Conservation (phyloP, 2,797 vertebrate genomes). For the Anabas testudineus region DNA sequence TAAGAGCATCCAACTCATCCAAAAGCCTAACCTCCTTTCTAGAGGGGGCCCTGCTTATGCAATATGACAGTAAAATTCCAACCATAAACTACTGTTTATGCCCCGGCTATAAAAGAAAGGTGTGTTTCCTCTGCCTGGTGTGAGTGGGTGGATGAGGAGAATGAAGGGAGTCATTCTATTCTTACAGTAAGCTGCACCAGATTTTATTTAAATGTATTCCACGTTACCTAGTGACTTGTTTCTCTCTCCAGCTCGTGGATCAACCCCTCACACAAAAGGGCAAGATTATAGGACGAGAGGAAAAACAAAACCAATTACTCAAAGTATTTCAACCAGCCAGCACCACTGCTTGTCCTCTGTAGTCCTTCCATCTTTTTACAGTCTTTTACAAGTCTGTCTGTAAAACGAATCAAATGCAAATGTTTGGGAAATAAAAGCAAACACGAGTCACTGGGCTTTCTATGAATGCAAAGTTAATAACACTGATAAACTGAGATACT, state of each 20-base stretch:
- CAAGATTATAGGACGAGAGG: slow-evolving; percentile 79
- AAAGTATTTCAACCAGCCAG: slow-evolving; percentile 81
- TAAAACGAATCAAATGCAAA: slow-evolving; percentile 80
- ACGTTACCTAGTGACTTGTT: slow-evolving; percentile 62
- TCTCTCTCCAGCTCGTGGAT: slow-evolving; percentile 49
- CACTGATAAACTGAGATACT: slow-evolving; percentile 49
- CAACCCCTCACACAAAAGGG: slow-evolving; percentile 71
- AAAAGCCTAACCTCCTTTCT: slow-evolving; percentile 50
- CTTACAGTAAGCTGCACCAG: slow-evolving; percentile 69
- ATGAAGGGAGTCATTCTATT: slow-evolving; percentile 65
- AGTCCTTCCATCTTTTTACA: slow-evolving; percentile 60
- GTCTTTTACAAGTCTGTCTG: slow-evolving; percentile 75
- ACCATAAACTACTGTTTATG: slow-evolving; percentile 88
- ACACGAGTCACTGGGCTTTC: slow-evolving; percentile 71
- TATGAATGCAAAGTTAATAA: slow-evolving; percentile 52
- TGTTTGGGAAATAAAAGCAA: slow-evolving; percentile 81
- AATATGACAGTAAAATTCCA: slow-evolving; percentile 75
- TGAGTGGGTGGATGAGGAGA: slow-evolving; percentile 17
- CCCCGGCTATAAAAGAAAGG: slow-evolving; percentile 81
- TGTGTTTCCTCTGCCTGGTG: slow-evolving; percentile 79
- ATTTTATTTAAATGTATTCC: slow-evolving; percentile 69
- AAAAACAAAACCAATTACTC: slow-evolving; percentile 83
- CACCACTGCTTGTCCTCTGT: slow-evolving; percentile 69
- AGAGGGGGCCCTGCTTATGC: slow-evolving; percentile 70
- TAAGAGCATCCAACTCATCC: slow-evolving; percentile 40